A percentile compares a stretch with the other conserved stretches of the same genome.
Conservation (phyloP, 2,797 vertebrate genomes). For the Orestias chungarensis region DNA sequence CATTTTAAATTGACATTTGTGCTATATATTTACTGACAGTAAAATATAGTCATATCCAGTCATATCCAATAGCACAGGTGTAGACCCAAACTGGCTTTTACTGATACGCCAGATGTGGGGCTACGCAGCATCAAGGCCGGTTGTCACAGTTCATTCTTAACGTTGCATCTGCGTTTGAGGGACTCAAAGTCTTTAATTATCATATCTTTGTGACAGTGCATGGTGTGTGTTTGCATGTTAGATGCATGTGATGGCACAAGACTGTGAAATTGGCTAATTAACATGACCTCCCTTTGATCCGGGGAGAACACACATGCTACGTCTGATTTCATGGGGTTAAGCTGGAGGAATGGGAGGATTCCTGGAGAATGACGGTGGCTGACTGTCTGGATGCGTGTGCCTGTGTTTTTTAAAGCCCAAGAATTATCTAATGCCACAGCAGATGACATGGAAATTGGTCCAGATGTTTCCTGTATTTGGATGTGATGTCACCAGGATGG, state of each 20-base stretch:
- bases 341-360: slow-evolving; percentile 55
- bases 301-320: slow-evolving; percentile 75
- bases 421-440: slow-evolving; percentile 2
- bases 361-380: slow-evolving; percentile 25
- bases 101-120: background rate
- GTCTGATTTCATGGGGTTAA: slow-evolving; percentile 69
- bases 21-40: too few species aligned
- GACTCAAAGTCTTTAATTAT: slow-evolving; percentile 63
- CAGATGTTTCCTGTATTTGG: background rate
- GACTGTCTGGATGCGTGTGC: slow-evolving; percentile 9
- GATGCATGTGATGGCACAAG: slow-evolving; percentile 56
- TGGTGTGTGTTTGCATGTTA: slow-evolving; percentile 29
- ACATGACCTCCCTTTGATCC: slow-evolving; percentile 81
- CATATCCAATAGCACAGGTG: background rate
- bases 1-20: too few species aligned
- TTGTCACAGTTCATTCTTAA: background rate
- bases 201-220: slow-evolving; percentile 67
- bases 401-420: slow-evolving; percentile 5
- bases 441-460: background rate
- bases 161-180: background rate
- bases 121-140: background rate
- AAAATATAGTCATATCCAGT: background rate
- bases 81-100: background rate
- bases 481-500: background rate
- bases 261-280: slow-evolving; percentile 81